Conservation (phyloP, 2,113 vertebrate genomes). For the Larimichthys polyactis region DNA sequence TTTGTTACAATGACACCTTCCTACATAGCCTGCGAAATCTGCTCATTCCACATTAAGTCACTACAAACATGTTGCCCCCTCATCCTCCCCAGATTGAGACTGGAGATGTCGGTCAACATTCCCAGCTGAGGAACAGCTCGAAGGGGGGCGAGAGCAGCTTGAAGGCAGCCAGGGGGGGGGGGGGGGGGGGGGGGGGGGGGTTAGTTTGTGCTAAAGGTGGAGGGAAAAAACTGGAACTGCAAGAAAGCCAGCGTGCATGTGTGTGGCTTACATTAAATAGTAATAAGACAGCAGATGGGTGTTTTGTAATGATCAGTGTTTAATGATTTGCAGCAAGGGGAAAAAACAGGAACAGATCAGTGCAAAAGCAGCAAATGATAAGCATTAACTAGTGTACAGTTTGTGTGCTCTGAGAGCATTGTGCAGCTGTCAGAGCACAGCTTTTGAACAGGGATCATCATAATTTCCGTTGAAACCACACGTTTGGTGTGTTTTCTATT, state of each 20-base stretch:
- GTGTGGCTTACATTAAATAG: slow-evolving; percentile 56
- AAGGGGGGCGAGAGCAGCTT: slow-evolving; percentile 12
- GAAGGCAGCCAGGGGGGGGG: background rate
- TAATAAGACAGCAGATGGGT: slow-evolving; percentile 65
- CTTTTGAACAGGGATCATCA: background rate
- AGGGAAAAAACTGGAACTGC: slow-evolving; percentile 34
- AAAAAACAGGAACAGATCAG: slow-evolving; percentile 28
- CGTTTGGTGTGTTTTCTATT: background rate
- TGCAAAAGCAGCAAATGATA: slow-evolving; percentile 41
- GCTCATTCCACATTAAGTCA: slow-evolving; percentile 13
- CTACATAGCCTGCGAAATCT: slow-evolving; percentile 22
- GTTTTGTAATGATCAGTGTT: slow-evolving; percentile 71
- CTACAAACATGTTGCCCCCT: slow-evolving; percentile 4
- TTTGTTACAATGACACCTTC: slow-evolving; percentile 24
- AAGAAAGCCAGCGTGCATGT: slow-evolving; percentile 20
- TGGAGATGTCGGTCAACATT: slow-evolving; percentile 31
- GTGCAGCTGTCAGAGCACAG: background rate
- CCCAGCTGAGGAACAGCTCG: slow-evolving; percentile 13
- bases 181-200: background rate
- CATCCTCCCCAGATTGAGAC: slow-evolving; percentile 1
- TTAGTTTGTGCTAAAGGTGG: slow-evolving; percentile 2
- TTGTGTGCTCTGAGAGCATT: background rate
- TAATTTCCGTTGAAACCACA: background rate
- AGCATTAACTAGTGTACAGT: background rate
- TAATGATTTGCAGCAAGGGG: slow-evolving; percentile 56